Conservation (phyloP, 2,113 vertebrate species). For the Psilopsiagon aymara region DNA sequence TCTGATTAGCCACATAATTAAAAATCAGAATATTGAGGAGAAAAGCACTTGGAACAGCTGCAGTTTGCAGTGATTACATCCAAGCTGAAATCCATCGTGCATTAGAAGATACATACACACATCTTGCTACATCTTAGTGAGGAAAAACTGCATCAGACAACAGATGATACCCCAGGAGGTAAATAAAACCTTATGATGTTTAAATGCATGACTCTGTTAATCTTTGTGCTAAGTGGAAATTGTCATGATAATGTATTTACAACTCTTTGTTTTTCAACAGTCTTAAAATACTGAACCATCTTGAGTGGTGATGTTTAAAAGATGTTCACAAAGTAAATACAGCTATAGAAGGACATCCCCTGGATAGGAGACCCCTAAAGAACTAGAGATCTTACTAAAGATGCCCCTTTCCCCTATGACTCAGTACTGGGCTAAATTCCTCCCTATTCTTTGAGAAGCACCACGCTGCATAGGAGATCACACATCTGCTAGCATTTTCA, state of each 20-base stretch:
- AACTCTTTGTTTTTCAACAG: background rate
- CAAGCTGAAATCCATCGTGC: background rate
- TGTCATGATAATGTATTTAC: background rate
- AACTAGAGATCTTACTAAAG: background rate
- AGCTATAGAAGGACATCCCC: background rate
- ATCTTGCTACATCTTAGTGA: background rate
- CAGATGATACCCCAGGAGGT: background rate
- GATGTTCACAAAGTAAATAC: background rate
- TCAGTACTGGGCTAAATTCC: background rate
- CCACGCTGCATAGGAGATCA: background rate
- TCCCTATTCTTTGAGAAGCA: background rate
- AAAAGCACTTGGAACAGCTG: background rate
- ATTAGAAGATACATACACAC: background rate
- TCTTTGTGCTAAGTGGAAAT: background rate
- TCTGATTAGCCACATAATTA: background rate
- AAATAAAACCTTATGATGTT: background rate
- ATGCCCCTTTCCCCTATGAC: background rate
- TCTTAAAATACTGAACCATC: background rate
- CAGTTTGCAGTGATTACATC: background rate
- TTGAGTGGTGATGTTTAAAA: background rate
- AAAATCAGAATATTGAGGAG: background rate
- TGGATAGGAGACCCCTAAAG: background rate
- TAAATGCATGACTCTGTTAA: background rate
- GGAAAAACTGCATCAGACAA: background rate
- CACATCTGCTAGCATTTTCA: background rate